A percentile compares a stretch with the other conserved stretches of the same genome.
Conservation (phyloP, 2,113 vertebrate species). For the Phylloscopus trochilus region DNA sequence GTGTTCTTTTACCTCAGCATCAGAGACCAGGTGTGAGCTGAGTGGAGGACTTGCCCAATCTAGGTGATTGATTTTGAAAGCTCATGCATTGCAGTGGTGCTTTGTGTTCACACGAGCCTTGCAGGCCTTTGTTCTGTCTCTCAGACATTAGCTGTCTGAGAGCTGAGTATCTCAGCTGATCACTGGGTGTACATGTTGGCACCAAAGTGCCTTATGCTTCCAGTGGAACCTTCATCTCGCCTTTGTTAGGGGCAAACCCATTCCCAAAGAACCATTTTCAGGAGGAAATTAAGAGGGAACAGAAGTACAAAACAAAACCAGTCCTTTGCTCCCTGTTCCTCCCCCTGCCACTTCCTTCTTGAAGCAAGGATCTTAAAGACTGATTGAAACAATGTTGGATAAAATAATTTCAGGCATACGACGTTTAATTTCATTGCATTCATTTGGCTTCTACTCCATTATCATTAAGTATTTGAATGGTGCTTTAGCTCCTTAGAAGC, state of each 20-base stretch:
- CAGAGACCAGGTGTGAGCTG: background rate
- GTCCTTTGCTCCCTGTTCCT: background rate
- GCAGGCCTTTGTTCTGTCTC: background rate
- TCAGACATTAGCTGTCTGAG: fast-evolving
- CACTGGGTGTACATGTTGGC: background rate
- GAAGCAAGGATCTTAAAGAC: background rate
- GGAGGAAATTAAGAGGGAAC: background rate
- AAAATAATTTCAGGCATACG: background rate
- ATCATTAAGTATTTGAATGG: background rate
- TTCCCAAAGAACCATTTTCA: background rate
- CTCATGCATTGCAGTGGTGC: fast-evolving
- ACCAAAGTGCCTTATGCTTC: background rate
- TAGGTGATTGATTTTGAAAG: background rate
- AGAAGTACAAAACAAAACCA: background rate
- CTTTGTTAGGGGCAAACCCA: background rate
- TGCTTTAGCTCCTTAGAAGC: background rate
- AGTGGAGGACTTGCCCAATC: background rate
- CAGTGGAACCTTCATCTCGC: background rate
- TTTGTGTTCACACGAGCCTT: background rate
- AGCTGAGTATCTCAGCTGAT: background rate
- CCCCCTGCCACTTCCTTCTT: background rate
- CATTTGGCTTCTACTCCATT: background rate
- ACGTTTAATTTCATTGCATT: background rate
- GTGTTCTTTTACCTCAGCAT: background rate
- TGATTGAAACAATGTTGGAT: background rate